A percentile compares a stretch with the other conserved stretches of the same genome.
Evolutionary conservation across 2,888 invertebrate species (phyloP).

Genomic region (Notodonta dromedarius): DNA sequence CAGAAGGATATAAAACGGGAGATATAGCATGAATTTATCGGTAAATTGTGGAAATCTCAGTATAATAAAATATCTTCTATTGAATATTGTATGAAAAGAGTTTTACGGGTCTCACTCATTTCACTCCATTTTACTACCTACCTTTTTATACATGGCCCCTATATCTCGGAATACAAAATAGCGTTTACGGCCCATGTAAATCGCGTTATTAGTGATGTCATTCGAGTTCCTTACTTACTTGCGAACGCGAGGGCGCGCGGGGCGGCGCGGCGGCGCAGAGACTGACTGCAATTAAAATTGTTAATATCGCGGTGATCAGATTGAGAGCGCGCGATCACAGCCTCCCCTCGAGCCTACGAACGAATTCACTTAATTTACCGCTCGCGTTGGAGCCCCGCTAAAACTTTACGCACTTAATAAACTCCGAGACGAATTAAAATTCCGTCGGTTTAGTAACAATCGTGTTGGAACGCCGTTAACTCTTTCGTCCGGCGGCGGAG

Average conservation of each 20-base stretch:
- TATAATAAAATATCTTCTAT: constrained; percentile 82
- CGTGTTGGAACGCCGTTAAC: constrained; percentile 75
- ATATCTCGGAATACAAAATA: constrained; percentile 58
- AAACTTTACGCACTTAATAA: constrained; percentile 84
- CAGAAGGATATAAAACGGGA: constrained; percentile 78
- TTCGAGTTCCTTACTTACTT: constrained; percentile 59
- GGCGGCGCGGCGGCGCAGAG: constrained; percentile 28
- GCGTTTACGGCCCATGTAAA: constrained; percentile 46
- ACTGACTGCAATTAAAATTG: constrained; percentile 56
- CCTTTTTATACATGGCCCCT: constrained; percentile 73
- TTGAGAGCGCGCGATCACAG: constrained; percentile 52
- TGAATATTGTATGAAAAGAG: constrained; percentile 82
- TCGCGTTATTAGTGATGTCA: constrained; percentile 51
- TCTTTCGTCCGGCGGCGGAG: constrained; percentile 61
- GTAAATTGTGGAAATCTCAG: constrained; percentile 81
- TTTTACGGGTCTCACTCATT: constrained; percentile 79
- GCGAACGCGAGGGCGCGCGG: constrained; percentile 17
- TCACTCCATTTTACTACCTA: constrained; percentile 74
- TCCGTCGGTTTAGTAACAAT: constrained; percentile 79
- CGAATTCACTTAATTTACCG: constrained; percentile 78
- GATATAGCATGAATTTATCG: constrained; percentile 79
- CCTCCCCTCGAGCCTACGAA: constrained; percentile 57
- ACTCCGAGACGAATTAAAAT: constrained; percentile 80
- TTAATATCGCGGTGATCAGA: constrained; percentile 66
- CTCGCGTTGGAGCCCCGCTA: constrained; percentile 64